These are phyloP conservation scores for Bicyclus anynana DNA, from an alignment of 1,140 invertebrate species.

Conservation along the genomic window DNA sequence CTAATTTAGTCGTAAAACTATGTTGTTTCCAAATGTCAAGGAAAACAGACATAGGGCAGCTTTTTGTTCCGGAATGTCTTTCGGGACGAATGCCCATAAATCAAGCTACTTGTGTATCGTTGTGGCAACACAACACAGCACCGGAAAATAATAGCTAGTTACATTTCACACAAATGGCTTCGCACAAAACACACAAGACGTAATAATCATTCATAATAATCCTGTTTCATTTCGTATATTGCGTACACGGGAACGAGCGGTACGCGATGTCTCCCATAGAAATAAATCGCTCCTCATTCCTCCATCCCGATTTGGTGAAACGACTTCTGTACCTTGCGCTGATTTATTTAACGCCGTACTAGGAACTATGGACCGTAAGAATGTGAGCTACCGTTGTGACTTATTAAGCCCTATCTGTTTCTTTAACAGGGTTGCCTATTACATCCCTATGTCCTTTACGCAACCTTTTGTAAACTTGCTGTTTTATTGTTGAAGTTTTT, in stretches of 20 bases:
- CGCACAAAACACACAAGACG: slow-evolving; percentile 11
- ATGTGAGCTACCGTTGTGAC: slow-evolving; percentile 37
- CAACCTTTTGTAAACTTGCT: too few species aligned
- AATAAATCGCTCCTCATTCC: slow-evolving; percentile 56
- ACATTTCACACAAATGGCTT: slow-evolving; percentile 19
- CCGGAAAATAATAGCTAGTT: slow-evolving; percentile 19
- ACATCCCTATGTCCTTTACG: neutral
- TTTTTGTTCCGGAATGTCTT: neutral
- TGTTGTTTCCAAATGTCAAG: neutral
- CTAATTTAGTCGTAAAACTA: too few species aligned
- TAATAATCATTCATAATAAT: slow-evolving; percentile 29
- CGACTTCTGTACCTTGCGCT: slow-evolving; percentile 51
- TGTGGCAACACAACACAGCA: slow-evolving; percentile 1
- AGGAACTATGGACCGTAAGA: slow-evolving; percentile 42
- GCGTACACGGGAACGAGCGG: slow-evolving; percentile 30
- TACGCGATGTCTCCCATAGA: slow-evolving; percentile 36
- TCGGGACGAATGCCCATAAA: neutral
- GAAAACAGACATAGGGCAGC: neutral
- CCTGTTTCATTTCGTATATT: slow-evolving; percentile 30
- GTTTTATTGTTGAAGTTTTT: too few species aligned
- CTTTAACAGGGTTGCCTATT: slow-evolving; percentile 1
- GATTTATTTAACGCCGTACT: slow-evolving; percentile 60
- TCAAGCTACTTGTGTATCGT: neutral
- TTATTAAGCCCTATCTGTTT: slow-evolving; percentile 7
- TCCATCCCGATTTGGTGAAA: slow-evolving; percentile 56